Evolutionary conservation across 2,113 vertebrate species (phyloP).

Genomic region (Archocentrus centrarchus): DNA sequence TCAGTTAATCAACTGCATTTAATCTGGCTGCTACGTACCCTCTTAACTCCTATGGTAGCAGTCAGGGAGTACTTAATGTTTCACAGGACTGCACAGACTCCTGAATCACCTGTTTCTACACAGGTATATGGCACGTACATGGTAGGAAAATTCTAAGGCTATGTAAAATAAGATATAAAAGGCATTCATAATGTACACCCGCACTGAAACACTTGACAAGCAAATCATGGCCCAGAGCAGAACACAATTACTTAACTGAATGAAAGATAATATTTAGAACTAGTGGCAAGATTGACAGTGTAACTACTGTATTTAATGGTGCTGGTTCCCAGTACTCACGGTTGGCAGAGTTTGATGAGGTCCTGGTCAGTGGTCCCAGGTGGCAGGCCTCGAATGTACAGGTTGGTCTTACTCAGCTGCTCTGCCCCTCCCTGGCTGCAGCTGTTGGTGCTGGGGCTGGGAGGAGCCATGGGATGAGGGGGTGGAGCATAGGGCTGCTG

Average conservation of each 20-base stretch:
- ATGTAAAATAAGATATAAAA: neutral
- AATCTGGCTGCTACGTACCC: no score
- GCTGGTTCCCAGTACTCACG: slow-evolving; percentile 84
- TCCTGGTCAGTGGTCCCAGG: slow-evolving; percentile 98
- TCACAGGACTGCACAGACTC: no score
- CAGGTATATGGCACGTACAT: neutral
- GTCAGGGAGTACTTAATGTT: neutral
- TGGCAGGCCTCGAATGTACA: slow-evolving; percentile 97
- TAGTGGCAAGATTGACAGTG: neutral
- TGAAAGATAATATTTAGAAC: neutral
- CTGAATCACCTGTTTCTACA: neutral
- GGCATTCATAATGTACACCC: neutral
- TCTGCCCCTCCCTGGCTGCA: slow-evolving; percentile 90
- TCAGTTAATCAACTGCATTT: no score
- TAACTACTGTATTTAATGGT: neutral
- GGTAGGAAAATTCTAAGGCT: neutral
- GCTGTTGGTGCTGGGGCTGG: slow-evolving; percentile 98
- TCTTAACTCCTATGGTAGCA: neutral
- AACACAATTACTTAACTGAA: neutral
- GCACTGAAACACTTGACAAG: neutral
- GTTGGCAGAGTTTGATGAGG: slow-evolving; percentile 98
- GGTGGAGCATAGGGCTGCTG: slow-evolving; percentile 99
- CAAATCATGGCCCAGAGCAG: neutral
- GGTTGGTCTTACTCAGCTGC: slow-evolving; percentile 99
- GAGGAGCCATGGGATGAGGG: slow-evolving; percentile 98